Conservation (phyloP, 2,888 invertebrate genomes). For the Helleia helle region DNA sequence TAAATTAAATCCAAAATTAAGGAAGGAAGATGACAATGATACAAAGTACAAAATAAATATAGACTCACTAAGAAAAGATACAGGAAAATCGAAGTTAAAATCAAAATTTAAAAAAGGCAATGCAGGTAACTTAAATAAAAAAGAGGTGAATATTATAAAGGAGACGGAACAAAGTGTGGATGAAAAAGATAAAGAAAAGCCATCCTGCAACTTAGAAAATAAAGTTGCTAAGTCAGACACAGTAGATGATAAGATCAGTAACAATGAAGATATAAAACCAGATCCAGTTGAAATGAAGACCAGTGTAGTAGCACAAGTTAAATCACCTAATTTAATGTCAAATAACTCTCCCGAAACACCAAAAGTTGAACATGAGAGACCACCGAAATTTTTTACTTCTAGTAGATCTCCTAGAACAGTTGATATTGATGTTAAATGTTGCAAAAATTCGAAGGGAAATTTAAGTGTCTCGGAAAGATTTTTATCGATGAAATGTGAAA, state of each 20-base stretch:
- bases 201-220: slow-evolving; percentile 7
- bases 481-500: slow-evolving; percentile 52
- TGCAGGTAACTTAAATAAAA: slow-evolving; percentile 38
- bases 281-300: slow-evolving; percentile 18
- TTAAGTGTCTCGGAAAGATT: slow-evolving; percentile 60
- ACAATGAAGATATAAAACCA: slow-evolving; percentile 20
- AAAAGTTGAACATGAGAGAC: slow-evolving; percentile 54
- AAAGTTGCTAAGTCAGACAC: slow-evolving; percentile 10
- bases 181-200: slow-evolving; percentile 16
- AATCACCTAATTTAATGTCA: slow-evolving; percentile 25
- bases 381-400: slow-evolving; percentile 64
- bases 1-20: slow-evolving; percentile 30
- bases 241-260: slow-evolving; percentile 14
- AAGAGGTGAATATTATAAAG: slow-evolving; percentile 22
- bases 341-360: slow-evolving; percentile 30
- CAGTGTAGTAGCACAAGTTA: slow-evolving; percentile 21
- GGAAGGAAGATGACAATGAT: slow-evolving; percentile 34
- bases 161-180: slow-evolving; percentile 21
- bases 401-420: slow-evolving; percentile 55
- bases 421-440: slow-evolving; percentile 63
- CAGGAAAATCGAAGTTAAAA: slow-evolving; percentile 42
- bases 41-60: slow-evolving; percentile 60
- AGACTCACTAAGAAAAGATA: slow-evolving; percentile 39
- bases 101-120: slow-evolving; percentile 38
- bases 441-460: slow-evolving; percentile 63